Evolutionary conservation across 2,113 vertebrate species (phyloP), one percentile per base, ranked within the genome.

Genomic region (Chauna torquata): DNA sequence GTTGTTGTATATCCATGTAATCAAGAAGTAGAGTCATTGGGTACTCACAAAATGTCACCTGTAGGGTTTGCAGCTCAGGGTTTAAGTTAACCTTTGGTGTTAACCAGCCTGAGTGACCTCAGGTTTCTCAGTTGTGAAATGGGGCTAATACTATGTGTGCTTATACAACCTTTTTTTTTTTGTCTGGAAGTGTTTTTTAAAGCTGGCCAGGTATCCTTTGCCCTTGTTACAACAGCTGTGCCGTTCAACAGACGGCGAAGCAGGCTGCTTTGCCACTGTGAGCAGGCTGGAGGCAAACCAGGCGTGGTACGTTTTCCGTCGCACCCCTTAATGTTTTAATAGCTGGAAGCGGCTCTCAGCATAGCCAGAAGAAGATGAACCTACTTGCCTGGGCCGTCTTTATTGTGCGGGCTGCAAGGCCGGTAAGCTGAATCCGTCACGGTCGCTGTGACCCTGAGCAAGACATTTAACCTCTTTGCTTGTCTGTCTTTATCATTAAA

Each of bases 211-310:
- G 30, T 28, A 11, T 58, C 71, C 34, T 78, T 68, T 58, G 55
- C 17, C 36, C n/a, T 66, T 0, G 20, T n/a, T 34, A 3, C 36
- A 17, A 15, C 75, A 57, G 36, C 30, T 0, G 1, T 34, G 69
- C 55, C 70, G 64, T 50, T 32, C 38, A 47, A 10, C 47, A 16
- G 76, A 24, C 27, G 23, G 64, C 10, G 38, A 24, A 42, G 22
- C 8, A 12, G 64, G 77, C 11, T 70, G 50, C 55, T 64, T 36
- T 80, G 72, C 52, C 30, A 12, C 42, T 30, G 13, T 4, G 22
- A 52, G 61, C 55, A 28, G 84, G 40, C 50, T 82, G 68, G 58
- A 68, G 69, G 30, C 30, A n/a, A 49, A 58, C 34, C 36, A 23
- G 34, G 57, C 62, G 27, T 18, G 6, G 6, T 14, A 4, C 25